Conservation (phyloP, 1,140 invertebrate genomes). For the Rhopalosiphum maidis region DNA sequence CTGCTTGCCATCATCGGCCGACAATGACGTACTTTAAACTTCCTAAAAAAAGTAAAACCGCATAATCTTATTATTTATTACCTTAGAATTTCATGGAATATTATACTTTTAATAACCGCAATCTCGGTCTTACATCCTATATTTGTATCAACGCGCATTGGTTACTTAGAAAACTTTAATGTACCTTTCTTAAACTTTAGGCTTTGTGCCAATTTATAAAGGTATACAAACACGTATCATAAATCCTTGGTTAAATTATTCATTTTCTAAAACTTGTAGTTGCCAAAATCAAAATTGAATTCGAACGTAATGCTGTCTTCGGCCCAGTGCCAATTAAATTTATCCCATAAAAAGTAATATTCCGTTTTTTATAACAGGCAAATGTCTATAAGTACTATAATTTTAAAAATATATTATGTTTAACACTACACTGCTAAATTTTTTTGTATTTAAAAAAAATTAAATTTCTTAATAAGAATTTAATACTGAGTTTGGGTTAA, state of each 20-base stretch:
- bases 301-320: not conserved
- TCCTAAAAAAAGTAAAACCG: not conserved
- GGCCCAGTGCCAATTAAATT: conserved; percentile 6
- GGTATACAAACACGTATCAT: not conserved
- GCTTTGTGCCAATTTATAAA: conserved; percentile 8
- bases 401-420: not conserved
- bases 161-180: conserved; percentile 21
- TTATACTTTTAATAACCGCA: not conserved
- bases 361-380: not conserved
- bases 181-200: not conserved
- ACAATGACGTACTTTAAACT: not conserved
- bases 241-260: not conserved
- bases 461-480: too few relatives aligned
- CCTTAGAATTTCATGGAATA: not conserved
- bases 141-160: not conserved
- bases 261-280: not conserved
- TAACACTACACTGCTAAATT: too few relatives aligned
- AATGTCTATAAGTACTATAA: not conserved
- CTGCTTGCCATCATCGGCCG: not conserved
- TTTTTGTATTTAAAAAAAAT: too few relatives aligned
- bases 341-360: too few relatives aligned
- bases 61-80: not conserved
- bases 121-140: not conserved
- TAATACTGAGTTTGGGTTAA: too few relatives aligned
- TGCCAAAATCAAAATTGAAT: conserved; percentile 41